Percentiles rank a stretch among this genome's conserved stretches.
These are phyloP conservation scores for Drosophila melanosoma DNA, from an alignment of 2,888 invertebrate genomes.

Conservation along the genomic window DNA sequence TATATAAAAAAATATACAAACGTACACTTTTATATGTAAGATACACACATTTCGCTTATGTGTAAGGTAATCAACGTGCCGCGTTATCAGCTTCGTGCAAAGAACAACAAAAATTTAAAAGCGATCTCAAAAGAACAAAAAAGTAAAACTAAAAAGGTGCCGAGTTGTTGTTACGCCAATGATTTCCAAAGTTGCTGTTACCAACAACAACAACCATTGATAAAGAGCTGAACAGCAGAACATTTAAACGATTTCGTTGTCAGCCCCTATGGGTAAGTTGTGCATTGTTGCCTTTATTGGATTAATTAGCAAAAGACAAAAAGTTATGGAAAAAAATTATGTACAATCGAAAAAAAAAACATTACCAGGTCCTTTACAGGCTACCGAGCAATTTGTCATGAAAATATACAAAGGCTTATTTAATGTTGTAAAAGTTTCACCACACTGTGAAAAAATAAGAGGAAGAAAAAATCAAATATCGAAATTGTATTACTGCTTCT, in stretches of 20 bases:
- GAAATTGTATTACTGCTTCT: neutral
- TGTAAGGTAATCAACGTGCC: conserved; percentile 42
- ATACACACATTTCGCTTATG: neutral
- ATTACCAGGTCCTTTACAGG: neutral
- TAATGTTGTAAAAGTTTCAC: neutral
- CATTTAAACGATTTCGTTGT: conserved; percentile 9
- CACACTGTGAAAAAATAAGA: neutral
- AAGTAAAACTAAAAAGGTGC: conserved; percentile 18
- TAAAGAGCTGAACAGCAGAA: conserved; percentile 23
- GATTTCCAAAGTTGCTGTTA: conserved; percentile 32
- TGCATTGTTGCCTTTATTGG: conserved; percentile 7
- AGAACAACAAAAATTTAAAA: conserved; percentile 32
- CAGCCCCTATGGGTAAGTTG: conserved; percentile 49
- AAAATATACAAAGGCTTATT: neutral
- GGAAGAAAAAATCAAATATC: neutral
- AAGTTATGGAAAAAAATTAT: neutral
- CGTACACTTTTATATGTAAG: conserved; percentile 9
- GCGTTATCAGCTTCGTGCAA: conserved; percentile 48
- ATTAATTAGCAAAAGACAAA: neutral
- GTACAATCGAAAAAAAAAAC: neutral
- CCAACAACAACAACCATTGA: conserved; percentile 25
- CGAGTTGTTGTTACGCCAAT: conserved; percentile 29
- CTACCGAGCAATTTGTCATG: neutral
- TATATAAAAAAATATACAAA: neutral
- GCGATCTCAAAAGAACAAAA: conserved; percentile 43